Base-by-base conservation (phyloP, 2,797 vertebrate species). In the Melanotaenia trifasciata region DNA sequence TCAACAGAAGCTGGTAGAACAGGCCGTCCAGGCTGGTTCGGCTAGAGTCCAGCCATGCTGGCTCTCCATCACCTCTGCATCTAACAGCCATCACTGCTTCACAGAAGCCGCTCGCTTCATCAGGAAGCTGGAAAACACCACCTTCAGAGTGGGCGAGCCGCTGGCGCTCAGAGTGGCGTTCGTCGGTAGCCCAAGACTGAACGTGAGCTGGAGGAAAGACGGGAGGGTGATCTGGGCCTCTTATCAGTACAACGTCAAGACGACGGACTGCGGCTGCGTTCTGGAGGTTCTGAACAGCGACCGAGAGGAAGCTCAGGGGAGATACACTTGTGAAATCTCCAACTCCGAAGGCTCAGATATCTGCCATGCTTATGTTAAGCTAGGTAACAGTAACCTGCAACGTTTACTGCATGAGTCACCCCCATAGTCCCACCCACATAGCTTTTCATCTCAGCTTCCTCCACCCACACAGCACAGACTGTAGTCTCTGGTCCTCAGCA, bases 161-260 rank as follows among this genome's bases (percentile, higher is more conserved):
- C 89, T 97, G 73, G 91, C 93, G 60, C 93, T 98, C 80, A 95
- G 96, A 58, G 94, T 96, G 30, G 94, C 94, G n/a, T 98, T 96
- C 70, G 88, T 78, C 5, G 95, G 96, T 58, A 96, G 93, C 16
- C 93, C 94, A 50, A 95, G 94, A 36, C 93, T 97, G 76, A 94
- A 91, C 69, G 94, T 97, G 64, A 96, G 85, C 13, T 98, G 96
- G 96, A 96, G 91, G 85, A 98, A 96, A 87, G 94, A 97, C 2
- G 95, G 96, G 24, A 64, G 79, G 16, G 84, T 79, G 5, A 92
- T 98, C 58, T 81, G 91, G 83, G 94, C 96, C 0, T 96, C 95
- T 51, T 95, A 96, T 80, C 95, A 93, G 76, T 96, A 95, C 87
- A 96, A 81, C 72, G 92, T 97, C 62, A 94, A 93, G 70, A 96